A percentile compares a stretch with the other conserved stretches of the same genome.
phyloP scores from a whole-genome alignment of 2,888 invertebrate species.

The Amphimallon solstitiale region DNA sequence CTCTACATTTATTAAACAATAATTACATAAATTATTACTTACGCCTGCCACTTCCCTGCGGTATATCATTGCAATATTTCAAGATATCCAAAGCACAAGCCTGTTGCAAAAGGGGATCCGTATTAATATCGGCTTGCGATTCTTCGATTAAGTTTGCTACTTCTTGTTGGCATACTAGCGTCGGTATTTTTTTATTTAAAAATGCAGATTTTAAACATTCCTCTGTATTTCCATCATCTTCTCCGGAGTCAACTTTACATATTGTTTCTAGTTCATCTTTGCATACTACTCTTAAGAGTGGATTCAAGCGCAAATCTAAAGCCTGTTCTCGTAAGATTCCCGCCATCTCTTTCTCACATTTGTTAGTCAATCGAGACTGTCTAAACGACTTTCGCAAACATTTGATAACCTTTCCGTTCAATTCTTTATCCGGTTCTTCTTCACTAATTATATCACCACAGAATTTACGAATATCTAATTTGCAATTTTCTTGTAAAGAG shows the following conservation, averaged over 20 bases:
- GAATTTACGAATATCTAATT: conserved; percentile 79
- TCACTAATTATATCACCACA: conserved; percentile 61
- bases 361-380: conserved; percentile 75
- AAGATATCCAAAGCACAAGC: conserved; percentile 88
- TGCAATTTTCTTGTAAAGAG: conserved; percentile 82
- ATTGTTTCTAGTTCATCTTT: conserved; percentile 76
- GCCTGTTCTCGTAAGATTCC: conserved; percentile 88
- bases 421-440: conserved; percentile 73
- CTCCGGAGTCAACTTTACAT: conserved; percentile 67
- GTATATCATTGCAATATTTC: conserved; percentile 81
- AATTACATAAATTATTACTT: conserved; percentile 60
- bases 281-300: conserved; percentile 85
- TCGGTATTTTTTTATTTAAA: conserved; percentile 76
- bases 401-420: conserved; percentile 85
- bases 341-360: conserved; percentile 85
- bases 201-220: conserved; percentile 92
- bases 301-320: conserved; percentile 90
- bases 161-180: conserved; percentile 82
- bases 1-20: background rate
- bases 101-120: conserved; percentile 89
- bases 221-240: conserved; percentile 73
- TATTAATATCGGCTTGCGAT: conserved; percentile 92
- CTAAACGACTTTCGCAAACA: conserved; percentile 86
- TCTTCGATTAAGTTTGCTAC: conserved; percentile 90
- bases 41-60: conserved; percentile 93